Evolutionary conservation across 2,113 vertebrate species (phyloP).

Genomic region (Chinchilla lanigera): DNA sequence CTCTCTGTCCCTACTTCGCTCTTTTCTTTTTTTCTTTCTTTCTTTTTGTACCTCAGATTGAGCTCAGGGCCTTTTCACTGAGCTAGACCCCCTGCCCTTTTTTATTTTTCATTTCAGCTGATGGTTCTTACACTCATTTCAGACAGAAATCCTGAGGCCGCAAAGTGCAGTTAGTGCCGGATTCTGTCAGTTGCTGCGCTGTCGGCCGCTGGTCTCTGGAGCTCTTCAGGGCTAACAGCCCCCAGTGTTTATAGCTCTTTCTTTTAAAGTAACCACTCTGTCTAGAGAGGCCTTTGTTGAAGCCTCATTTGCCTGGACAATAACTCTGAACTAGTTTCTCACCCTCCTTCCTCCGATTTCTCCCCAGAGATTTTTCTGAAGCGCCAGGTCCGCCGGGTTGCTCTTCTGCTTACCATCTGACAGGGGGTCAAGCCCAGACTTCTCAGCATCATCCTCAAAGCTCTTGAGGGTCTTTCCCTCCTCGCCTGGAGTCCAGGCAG

Average conservation of each 20-base stretch:
- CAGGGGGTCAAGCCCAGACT: neutral
- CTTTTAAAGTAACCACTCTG: neutral
- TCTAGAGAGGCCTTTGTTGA: neutral
- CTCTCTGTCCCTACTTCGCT: neutral
- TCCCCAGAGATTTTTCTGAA: conserved; percentile 16
- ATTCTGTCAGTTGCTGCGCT: neutral
- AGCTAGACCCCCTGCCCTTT: neutral
- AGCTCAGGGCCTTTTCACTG: neutral
- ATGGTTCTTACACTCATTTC: neutral
- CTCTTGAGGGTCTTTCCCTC: neutral
- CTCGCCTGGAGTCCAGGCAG: neutral
- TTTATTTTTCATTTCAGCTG: neutral
- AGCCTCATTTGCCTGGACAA: neutral
- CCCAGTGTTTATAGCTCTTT: neutral
- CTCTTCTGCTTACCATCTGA: neutral
- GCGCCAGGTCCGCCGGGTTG: neutral
- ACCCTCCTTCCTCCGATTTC: neutral
- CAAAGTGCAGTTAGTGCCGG: neutral
- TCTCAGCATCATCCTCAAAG: neutral
- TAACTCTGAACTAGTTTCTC: neutral
- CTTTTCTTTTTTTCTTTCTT: too few species aligned
- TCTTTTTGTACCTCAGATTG: neutral
- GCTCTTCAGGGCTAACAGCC: neutral
- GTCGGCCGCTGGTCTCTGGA: neutral
- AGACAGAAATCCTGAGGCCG: neutral